Base-by-base conservation (phyloP, 2,888 invertebrate species). In the Andrena bicolor region DNA sequence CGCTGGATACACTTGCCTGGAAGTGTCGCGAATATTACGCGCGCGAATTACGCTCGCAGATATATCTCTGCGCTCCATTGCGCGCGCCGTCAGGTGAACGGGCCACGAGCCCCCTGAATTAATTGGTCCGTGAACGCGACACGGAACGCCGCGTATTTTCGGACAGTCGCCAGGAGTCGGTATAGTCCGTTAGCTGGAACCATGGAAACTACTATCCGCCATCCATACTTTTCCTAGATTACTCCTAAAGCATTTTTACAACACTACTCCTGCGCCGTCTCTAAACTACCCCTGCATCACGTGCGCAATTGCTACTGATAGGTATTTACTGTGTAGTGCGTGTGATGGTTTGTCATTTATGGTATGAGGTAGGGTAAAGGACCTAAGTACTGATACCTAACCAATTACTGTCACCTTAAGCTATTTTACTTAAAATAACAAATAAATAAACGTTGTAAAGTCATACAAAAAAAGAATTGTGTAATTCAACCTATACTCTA, bases 91-190 rank as follows among this genome's bases (percentile, higher is more conserved):
- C 78, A 77, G 68, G 80, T 80, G 80, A 80, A 80, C 63, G 73
- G 73, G 49, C 73, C 26, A 20, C 63, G 49, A 58, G 48, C 49
- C 63, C 16, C n/a, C 61, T 64, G 63, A 73, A 80, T 80, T 80
- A 80, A 80, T 80, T 80, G 79, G 79, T 68, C 79, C 79, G 80
- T 68, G 80, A 80, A 73, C 73, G 56, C 26, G 26, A 35, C 66
- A 63, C 68, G 56, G 20, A 20, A 56, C 56, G 70, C 60, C 35
- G 28, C 7, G 53, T 70, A 70, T 70, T 76, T 70, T 76, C 70
- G 75, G 75, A 51, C 61, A 61, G 26, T 8, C 35, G 49, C 28
- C 30, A 32, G 69, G 48, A 68, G 58, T 69, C 30, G 8, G 56
- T 4, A 26, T 10, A 10, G 26, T 26, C 20, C n/a, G 51, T 20